Evolutionary conservation across 2,113 vertebrate genomes (phyloP), one percentile per base, ranked within the genome.

Genomic region (Tympanuchus pallidicinctus): DNA sequence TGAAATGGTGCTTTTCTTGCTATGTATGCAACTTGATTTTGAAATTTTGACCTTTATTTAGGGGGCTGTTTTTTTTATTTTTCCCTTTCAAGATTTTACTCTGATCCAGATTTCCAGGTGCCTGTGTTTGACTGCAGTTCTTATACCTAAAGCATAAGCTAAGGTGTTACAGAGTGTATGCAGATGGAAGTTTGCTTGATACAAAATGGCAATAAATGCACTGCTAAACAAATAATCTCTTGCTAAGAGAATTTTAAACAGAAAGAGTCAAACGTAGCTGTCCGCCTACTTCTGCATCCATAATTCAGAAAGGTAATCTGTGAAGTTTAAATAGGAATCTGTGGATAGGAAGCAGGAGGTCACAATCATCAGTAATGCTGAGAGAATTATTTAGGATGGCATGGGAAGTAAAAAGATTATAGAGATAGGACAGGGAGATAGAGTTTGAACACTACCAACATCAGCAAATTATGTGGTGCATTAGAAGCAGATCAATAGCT

Each of bases 351-450:
- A 25, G 32, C n/a, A 70, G 71, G 54, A 79, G 24, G 63, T 22
- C 8, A 1, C 60, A 63, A 47, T 43, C 67, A 61, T 42, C 69
- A 78, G 64, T 67, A 61, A 50, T 38, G 40, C 40, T 13, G 28
- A 85, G 82, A 90, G 90, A 82, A 86, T 94, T 74, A 93, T 93
- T 95, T 71, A 90, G 82, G 40, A 64, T 80, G 64, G 45, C 19
- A 9, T 1, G 28, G 54, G 71, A 76, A 93, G 79, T 83, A 57
- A 63, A 77, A 52, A 45, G 52, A 57, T 86, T 42, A 8, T 13
- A 19, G 71, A 82, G 84, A 36, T 43, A 65, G 74, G 83, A 67
- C 42, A 77, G 1, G 52, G 74, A 40, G 61, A 47, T 18, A 13
- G 86, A 47, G 48, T 43, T 78, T 65, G 54, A 83, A 82, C 5